Percentiles rank a stretch among this genome's conserved stretches.
These are phyloP conservation scores for Pyxicephalus adspersus DNA, from an alignment of 2,113 vertebrate species.

Conservation along the genomic window DNA sequence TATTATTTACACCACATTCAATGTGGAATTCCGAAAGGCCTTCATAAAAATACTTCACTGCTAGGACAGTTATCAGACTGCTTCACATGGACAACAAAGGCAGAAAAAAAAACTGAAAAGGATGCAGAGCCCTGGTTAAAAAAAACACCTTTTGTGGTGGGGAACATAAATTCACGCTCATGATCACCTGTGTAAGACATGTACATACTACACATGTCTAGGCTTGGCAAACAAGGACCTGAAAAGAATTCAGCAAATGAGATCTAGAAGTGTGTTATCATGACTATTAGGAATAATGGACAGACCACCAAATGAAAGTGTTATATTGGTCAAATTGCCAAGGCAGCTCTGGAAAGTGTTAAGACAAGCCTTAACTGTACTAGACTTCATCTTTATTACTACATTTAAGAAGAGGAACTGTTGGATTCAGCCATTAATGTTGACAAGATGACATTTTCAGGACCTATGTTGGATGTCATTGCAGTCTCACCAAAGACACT, in stretches of 20 bases:
- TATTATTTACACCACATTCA: constrained; percentile 98
- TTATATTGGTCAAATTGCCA: background rate
- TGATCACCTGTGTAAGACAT: background rate
- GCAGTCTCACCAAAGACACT: constrained; percentile 70
- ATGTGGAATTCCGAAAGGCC: constrained; percentile 96
- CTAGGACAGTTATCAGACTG: constrained; percentile 65
- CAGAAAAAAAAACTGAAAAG: background rate
- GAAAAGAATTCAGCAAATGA: background rate
- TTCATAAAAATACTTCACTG: constrained; percentile 98
- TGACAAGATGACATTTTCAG: background rate
- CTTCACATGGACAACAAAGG: background rate
- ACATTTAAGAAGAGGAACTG: constrained; percentile 13
- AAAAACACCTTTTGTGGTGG: background rate
- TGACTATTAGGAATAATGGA: background rate
- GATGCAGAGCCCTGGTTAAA: background rate
- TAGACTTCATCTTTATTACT: constrained; percentile 55
- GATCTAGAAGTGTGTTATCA: background rate
- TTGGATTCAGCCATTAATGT: constrained; percentile 3
- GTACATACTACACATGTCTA: background rate
- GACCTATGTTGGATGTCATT: background rate
- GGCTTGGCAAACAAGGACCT: background rate
- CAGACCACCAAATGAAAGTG: background rate
- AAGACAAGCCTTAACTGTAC: constrained; percentile 37
- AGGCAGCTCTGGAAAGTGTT: constrained; percentile 42
- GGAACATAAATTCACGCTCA: background rate